Conservation (phyloP, 2,888 invertebrate species). For the Nephrotoma flavescens region DNA sequence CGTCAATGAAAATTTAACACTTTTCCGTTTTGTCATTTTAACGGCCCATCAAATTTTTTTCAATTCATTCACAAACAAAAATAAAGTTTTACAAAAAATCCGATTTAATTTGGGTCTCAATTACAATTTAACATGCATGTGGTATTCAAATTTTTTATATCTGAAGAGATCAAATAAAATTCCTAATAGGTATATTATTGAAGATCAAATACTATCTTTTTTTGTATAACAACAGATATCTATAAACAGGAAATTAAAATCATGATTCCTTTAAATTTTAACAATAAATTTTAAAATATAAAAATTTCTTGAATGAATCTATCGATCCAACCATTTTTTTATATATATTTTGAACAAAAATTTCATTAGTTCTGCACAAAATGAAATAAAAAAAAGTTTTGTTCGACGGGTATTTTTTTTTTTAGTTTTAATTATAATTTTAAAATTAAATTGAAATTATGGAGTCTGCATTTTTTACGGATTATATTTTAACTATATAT, state of each 20-base stretch:
- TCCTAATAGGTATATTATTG: background rate
- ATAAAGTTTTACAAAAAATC: background rate
- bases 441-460: constrained; percentile 2
- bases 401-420: background rate
- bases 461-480: constrained; percentile 3
- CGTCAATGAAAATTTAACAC: background rate
- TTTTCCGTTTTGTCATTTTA: background rate
- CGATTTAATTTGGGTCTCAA: background rate
- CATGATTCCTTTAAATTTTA: constrained; percentile 3
- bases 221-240: background rate
- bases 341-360: background rate
- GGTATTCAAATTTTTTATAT: background rate
- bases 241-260: constrained; percentile 3
- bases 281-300: constrained; percentile 1
- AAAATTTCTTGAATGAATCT: background rate
- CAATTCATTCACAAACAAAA: background rate
- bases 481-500: background rate
- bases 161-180: background rate
- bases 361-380: constrained; percentile 4
- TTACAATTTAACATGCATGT: constrained; percentile 1
- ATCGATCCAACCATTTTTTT: background rate
- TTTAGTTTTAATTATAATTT: background rate
- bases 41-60: background rate
- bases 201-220: background rate
- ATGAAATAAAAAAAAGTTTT: background rate